phyloP scores from a whole-genome alignment of 2,113 vertebrate genomes.

The Boleophthalmus pectinirostris region DNA sequence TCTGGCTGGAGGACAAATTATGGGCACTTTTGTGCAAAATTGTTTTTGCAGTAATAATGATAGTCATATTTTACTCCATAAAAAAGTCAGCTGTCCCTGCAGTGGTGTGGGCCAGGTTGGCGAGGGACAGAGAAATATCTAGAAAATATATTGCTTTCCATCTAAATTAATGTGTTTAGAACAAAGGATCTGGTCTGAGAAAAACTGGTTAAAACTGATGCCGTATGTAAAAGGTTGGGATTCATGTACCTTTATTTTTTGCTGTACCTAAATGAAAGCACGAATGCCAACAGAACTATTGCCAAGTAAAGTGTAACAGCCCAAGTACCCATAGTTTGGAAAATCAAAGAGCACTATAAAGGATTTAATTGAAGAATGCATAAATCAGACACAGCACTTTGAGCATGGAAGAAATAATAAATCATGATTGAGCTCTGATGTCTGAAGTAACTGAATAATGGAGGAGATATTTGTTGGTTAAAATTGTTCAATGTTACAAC shows the following conservation, averaged over 20 bases:
- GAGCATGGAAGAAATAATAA: slow-evolving; percentile 31
- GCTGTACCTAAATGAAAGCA: slow-evolving; percentile 25
- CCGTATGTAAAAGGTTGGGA: not conserved
- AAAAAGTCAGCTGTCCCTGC: no score
- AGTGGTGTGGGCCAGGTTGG: no score
- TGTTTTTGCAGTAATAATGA: no score
- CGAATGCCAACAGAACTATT: slow-evolving; percentile 33
- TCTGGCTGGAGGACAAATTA: no score
- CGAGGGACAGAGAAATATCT: no score
- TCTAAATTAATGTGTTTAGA: no score
- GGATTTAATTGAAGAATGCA: slow-evolving; percentile 49
- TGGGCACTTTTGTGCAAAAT: no score
- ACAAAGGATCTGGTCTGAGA: no score
- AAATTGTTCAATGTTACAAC: slow-evolving; percentile 33
- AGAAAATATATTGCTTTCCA: no score
- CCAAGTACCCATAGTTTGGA: slow-evolving; percentile 40
- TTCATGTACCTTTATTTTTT: not conserved
- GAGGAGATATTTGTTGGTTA: slow-evolving; percentile 45
- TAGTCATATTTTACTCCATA: no score
- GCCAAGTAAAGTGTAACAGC: slow-evolving; percentile 36
- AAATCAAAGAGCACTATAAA: slow-evolving; percentile 46
- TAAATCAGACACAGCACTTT: slow-evolving; percentile 66
- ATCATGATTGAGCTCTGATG: slow-evolving; percentile 36
- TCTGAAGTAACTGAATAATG: slow-evolving; percentile 40
- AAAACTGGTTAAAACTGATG: not conserved